These are phyloP conservation scores for Hyles lineata DNA, from an alignment of 2,888 invertebrate species.

Conservation along the genomic window DNA sequence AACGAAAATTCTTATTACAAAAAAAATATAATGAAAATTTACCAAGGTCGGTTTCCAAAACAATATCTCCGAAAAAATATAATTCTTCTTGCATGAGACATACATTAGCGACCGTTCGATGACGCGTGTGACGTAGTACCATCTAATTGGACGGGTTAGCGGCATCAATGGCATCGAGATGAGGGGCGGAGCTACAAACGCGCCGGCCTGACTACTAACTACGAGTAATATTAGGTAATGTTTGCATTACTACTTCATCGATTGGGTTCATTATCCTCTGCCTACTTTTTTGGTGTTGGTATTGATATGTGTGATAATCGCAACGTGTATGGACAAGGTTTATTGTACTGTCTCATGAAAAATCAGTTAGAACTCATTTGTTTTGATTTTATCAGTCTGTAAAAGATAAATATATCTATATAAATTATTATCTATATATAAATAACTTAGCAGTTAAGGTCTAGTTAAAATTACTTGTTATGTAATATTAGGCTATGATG, in stretches of 20 bases:
- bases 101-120: neutral
- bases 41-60: neutral
- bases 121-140: slow-evolving; percentile 2
- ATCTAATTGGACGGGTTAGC: slow-evolving; percentile 1
- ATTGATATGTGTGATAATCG: neutral
- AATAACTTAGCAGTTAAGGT: too few relatives aligned
- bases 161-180: neutral
- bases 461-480: too few relatives aligned
- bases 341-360: too few relatives aligned
- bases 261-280: neutral
- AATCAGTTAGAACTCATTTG: too few relatives aligned
- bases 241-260: neutral
- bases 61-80: neutral
- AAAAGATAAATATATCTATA: too few relatives aligned
- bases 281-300: neutral
- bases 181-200: neutral
- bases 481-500: too few relatives aligned
- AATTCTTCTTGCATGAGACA: neutral
- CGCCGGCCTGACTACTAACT: slow-evolving; percentile 1
- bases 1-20: too few relatives aligned
- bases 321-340: too few relatives aligned
- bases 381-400: too few relatives aligned
- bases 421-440: too few relatives aligned
- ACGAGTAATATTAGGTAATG: neutral
- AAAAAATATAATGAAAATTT: too few relatives aligned